A percentile compares a stretch with the other conserved stretches of the same genome.
Evolutionary conservation across 1,140 invertebrate species (phyloP).

Genomic region (Lysiphlebus fabarum): DNA sequence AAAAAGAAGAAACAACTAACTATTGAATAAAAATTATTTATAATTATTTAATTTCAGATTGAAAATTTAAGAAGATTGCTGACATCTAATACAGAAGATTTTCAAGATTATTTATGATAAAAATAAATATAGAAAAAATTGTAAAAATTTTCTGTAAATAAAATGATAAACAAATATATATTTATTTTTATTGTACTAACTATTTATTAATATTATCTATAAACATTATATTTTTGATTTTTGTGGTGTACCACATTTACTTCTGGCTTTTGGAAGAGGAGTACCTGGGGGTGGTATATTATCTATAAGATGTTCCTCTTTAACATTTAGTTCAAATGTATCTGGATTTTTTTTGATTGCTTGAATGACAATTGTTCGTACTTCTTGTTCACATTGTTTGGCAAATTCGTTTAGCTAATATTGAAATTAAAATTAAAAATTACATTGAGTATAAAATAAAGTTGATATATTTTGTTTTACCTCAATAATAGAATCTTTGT

Average conservation of each 20-base stretch:
- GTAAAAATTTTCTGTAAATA: neutral
- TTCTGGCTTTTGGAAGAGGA: constrained; percentile 12
- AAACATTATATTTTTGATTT: constrained; percentile 13
- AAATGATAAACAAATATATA: constrained; percentile 10
- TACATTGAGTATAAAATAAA: constrained; percentile 21
- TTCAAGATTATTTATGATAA: too few species aligned
- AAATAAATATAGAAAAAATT: too few species aligned
- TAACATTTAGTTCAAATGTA: constrained; percentile 44
- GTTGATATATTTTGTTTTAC: constrained; percentile 44
- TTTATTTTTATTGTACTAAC: constrained; percentile 7
- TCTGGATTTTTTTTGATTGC: constrained; percentile 60
- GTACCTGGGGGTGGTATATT: constrained; percentile 16
- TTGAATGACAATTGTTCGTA: constrained; percentile 65
- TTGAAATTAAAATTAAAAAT: constrained; percentile 17
- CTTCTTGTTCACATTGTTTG: constrained; percentile 62
- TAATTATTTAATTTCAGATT: too few species aligned
- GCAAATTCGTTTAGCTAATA: constrained; percentile 63
- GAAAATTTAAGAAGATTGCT: too few species aligned
- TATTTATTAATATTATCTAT: constrained; percentile 11
- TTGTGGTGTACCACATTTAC: constrained; percentile 2
- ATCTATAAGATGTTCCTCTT: constrained; percentile 20
- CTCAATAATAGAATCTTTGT: constrained; percentile 57
- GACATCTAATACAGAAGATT: too few species aligned
- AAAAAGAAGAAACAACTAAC: too few species aligned
- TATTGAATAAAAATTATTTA: too few species aligned